phyloP scores from a whole-genome alignment of 2,113 vertebrate species.

The Neodon shergylaensis region DNA sequence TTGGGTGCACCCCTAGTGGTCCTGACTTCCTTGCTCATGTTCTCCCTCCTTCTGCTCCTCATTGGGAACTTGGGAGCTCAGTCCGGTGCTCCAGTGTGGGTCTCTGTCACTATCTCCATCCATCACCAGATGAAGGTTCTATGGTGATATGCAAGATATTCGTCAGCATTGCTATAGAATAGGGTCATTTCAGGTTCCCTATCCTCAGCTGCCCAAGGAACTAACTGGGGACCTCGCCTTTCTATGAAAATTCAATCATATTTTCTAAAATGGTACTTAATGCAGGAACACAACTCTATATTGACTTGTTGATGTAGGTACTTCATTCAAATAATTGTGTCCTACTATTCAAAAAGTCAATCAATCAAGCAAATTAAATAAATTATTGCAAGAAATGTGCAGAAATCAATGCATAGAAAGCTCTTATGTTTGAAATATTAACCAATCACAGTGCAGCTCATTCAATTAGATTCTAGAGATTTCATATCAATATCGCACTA shows the following conservation, averaged over 20 bases:
- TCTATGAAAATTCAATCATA: not conserved
- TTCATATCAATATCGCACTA: conserved; percentile 56
- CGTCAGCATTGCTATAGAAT: too few relatives aligned
- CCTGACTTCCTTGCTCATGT: too few relatives aligned
- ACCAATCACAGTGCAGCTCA: conserved; percentile 51
- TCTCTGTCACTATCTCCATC: too few relatives aligned
- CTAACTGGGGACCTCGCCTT: too few relatives aligned
- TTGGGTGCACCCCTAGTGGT: too few relatives aligned
- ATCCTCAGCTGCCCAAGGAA: too few relatives aligned
- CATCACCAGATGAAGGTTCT: too few relatives aligned
- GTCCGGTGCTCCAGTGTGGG: too few relatives aligned
- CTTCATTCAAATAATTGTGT: conserved; percentile 64
- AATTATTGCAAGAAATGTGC: conserved; percentile 67
- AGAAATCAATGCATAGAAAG: conserved; percentile 72
- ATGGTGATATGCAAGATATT: too few relatives aligned
- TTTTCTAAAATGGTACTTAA: conserved; percentile 57
- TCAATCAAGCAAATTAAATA: conserved; percentile 72
- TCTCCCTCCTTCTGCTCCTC: too few relatives aligned
- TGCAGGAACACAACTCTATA: conserved; percentile 37
- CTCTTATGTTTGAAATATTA: conserved; percentile 69
- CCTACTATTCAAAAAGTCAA: conserved; percentile 65
- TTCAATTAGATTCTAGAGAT: not conserved
- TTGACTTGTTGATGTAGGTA: conserved; percentile 52
- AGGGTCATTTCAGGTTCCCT: too few relatives aligned
- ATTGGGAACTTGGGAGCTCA: too few relatives aligned